A percentile compares a stretch with the other conserved stretches of the same genome.
phyloP scores from a whole-genome alignment of 2,888 invertebrate genomes.

The Pharmacophagus antenor region DNA sequence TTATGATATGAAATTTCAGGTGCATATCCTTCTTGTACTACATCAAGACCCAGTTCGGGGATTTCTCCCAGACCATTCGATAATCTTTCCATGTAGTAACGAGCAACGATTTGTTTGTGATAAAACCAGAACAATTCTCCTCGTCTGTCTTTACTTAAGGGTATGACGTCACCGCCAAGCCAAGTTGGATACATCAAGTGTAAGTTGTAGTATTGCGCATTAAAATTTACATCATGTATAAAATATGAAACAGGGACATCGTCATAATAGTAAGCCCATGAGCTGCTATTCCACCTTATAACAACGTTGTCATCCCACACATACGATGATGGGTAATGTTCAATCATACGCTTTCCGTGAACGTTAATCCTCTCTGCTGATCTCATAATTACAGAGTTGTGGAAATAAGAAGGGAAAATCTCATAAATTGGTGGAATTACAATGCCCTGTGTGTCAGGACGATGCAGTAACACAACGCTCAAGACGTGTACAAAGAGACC shows the following conservation, averaged over 20 bases:
- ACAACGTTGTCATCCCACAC: conserved; percentile 72
- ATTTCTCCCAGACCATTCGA: conserved; percentile 86
- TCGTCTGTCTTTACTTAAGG: conserved; percentile 78
- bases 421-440: conserved; percentile 87
- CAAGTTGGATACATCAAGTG: conserved; percentile 84
- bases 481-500: conserved; percentile 85
- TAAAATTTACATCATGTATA: conserved; percentile 86
- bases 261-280: conserved; percentile 71
- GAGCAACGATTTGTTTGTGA: conserved; percentile 85
- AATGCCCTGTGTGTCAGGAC: conserved; percentile 83
- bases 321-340: conserved; percentile 55
- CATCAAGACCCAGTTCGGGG: conserved; percentile 76
- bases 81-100: conserved; percentile 88
- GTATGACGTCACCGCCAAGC: conserved; percentile 79
- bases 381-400: conserved; percentile 84
- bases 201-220: conserved; percentile 83
- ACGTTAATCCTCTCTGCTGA: conserved; percentile 83
- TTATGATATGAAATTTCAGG: conserved; percentile 83
- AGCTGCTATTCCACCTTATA: conserved; percentile 83
- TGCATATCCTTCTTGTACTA: conserved; percentile 82
- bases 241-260: conserved; percentile 84
- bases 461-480: conserved; percentile 82
- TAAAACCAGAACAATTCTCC: conserved; percentile 84
- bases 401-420: conserved; percentile 86
- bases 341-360: conserved; percentile 53